Evolutionary conservation across 64 coral and sea anemone species (phyloP).

Genomic region (Catalaphyllia jardinei): DNA sequence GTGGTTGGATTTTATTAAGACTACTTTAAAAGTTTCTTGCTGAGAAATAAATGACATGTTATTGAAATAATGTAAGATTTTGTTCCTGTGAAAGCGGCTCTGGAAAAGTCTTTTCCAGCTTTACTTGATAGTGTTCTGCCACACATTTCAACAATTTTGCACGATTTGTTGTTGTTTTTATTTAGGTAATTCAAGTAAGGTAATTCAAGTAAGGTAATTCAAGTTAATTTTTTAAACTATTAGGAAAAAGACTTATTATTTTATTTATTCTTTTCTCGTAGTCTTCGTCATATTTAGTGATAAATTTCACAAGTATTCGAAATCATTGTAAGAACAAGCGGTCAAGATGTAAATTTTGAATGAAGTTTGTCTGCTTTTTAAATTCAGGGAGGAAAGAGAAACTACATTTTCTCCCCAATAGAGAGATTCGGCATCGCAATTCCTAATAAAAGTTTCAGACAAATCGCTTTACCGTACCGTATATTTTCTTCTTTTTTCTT

Average conservation of each 20-base stretch:
- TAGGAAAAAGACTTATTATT: neutral
- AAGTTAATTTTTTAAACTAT: constrained; percentile 26
- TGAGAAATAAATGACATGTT: neutral
- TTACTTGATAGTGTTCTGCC: neutral
- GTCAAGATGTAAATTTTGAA: neutral
- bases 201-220: constrained; percentile 22
- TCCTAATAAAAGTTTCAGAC: neutral
- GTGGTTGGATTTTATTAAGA: neutral
- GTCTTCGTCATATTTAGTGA: neutral
- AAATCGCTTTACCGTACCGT: neutral
- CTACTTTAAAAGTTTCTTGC: constrained; percentile 2
- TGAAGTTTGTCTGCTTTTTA: neutral
- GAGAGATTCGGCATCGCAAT: neutral
- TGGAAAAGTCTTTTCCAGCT: neutral
- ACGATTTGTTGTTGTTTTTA: neutral
- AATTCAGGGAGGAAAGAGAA: neutral
- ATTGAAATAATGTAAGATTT: neutral
- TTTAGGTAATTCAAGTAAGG: neutral
- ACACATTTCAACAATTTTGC: neutral
- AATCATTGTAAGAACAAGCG: neutral
- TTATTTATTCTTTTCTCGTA: neutral
- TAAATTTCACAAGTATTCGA: neutral
- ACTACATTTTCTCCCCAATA: neutral
- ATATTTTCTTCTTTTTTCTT: neutral
- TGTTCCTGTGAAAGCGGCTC: neutral